Evolutionary conservation across 2,888 invertebrate genomes (phyloP).

Genomic region (Abrostola triplasia): DNA sequence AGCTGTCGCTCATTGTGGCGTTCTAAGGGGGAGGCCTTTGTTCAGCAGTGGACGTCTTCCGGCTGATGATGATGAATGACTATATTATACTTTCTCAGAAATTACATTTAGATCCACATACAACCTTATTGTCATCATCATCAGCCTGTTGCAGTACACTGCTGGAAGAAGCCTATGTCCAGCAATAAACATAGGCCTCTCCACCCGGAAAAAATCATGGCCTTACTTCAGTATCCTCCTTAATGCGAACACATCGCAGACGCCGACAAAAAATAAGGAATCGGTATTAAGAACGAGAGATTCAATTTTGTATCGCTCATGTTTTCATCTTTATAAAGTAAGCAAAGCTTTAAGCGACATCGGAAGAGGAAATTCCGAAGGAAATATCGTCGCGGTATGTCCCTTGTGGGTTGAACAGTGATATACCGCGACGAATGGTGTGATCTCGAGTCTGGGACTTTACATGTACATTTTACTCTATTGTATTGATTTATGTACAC

Average conservation of each 20-base stretch:
- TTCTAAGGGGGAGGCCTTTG: too few relatives aligned
- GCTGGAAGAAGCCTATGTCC: too few relatives aligned
- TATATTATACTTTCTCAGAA: too few relatives aligned
- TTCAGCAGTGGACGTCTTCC: too few relatives aligned
- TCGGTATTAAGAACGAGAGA: conserved; percentile 59
- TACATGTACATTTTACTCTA: neutral
- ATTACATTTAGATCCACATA: too few relatives aligned
- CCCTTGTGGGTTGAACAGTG: conserved; percentile 10
- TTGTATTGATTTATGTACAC: neutral
- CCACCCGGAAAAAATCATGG: too few relatives aligned
- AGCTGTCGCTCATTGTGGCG: too few relatives aligned
- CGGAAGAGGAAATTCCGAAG: conserved; percentile 9
- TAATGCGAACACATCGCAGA: conserved; percentile 26
- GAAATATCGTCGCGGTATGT: conserved; percentile 8
- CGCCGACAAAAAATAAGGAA: conserved; percentile 45
- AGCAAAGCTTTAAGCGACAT: conserved; percentile 10
- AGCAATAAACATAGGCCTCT: too few relatives aligned
- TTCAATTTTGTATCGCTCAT: conserved; percentile 57
- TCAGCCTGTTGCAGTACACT: too few relatives aligned
- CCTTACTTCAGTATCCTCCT: too few relatives aligned
- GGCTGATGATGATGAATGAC: too few relatives aligned
- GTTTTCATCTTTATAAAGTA: conserved; percentile 18
- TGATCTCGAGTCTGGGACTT: neutral
- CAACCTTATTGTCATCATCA: too few relatives aligned
- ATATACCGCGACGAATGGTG: conserved; percentile 3